Base-by-base conservation (phyloP, 2,797 vertebrate species). In the Zalophus californianus region DNA sequence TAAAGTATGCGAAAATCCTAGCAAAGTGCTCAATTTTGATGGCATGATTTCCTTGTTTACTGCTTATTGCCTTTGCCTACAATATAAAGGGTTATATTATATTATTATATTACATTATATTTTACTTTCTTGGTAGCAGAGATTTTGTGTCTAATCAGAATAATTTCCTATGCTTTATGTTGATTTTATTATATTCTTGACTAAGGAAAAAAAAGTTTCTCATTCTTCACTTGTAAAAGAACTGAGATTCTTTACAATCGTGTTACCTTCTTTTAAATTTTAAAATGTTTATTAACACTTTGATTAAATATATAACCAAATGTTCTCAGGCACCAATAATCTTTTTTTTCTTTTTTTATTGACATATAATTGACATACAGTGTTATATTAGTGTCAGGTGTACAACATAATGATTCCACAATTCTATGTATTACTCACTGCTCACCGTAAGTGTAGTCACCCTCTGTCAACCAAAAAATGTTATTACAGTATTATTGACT, bases 61-160 rank as follows among this genome's bases (percentile, higher is more conserved):
- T 94, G 68, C 68, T 90, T 86, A 91, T 79, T 93, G 10, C 54
- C 38, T 96, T 97, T 96, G 72, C 38, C 52, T 97, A 54, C 20
- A 95, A 85, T 86, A 75, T 54, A 9, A 89, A 58, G 32, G 18
- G 16, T 60, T 78, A 25, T 60, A 75, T 94, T 95, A 44, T 44
- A 44, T 44, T 44, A 44, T 44, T 44, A 44, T 44, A 44, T 44
- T 44, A 44, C 8, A 44, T 44, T 44, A 44, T 60, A 75, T 94
- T 95, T 94, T 35, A 86, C 41, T 93, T 96, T 90, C 50, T 62
- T 79, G 32, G 56, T 78, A 86, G 41, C 52, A 96, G 29, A 86
- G 58, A 72, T 91, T 38, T 18, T 83, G 8, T 73, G n/a, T 86
- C 8, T 21, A 94, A 91, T 44, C 60, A 73, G 48, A 86, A 64